Evolutionary conservation across 2,888 invertebrate species (phyloP).

Genomic region (Tillus elongatus): DNA sequence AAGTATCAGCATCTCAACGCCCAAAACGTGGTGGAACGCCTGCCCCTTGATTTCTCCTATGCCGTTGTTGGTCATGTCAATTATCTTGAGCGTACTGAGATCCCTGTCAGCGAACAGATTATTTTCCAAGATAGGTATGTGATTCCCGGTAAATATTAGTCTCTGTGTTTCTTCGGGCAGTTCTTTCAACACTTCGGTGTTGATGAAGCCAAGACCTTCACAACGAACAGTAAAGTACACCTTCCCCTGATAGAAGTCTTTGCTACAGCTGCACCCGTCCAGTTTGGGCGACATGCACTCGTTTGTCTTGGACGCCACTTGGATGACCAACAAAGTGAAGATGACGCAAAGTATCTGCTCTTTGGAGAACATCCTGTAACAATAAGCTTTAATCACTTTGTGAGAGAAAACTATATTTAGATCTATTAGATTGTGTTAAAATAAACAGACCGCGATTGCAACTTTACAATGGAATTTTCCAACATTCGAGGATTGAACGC

Average conservation of each 20-base stretch:
- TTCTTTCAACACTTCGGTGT: constrained; percentile 49
- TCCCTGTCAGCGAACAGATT: constrained; percentile 61
- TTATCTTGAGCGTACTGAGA: constrained; percentile 50
- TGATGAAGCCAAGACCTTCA: constrained; percentile 52
- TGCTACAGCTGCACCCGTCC: constrained; percentile 49
- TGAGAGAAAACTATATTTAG: too few relatives aligned
- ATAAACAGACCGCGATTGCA: too few relatives aligned
- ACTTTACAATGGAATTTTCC: too few relatives aligned
- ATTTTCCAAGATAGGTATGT: constrained; percentile 53
- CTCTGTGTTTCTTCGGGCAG: constrained; percentile 59
- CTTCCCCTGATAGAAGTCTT: constrained; percentile 43
- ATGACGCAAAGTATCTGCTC: too few relatives aligned
- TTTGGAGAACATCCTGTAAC: too few relatives aligned
- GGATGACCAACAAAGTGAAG: too few relatives aligned
- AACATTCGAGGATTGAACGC: too few relatives aligned
- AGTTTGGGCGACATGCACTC: constrained; percentile 27
- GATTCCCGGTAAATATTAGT: constrained; percentile 63
- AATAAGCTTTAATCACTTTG: too few relatives aligned
- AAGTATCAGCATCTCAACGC: constrained; percentile 57
- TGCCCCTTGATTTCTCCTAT: constrained; percentile 64
- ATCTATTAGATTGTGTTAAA: too few relatives aligned
- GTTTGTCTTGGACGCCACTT: too few relatives aligned
- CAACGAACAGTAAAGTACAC: constrained; percentile 60
- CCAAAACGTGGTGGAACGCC: constrained; percentile 62
- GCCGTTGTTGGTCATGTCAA: constrained; percentile 66